Conservation (phyloP, 2,888 invertebrate genomes). For the Serripes groenlandicus region DNA sequence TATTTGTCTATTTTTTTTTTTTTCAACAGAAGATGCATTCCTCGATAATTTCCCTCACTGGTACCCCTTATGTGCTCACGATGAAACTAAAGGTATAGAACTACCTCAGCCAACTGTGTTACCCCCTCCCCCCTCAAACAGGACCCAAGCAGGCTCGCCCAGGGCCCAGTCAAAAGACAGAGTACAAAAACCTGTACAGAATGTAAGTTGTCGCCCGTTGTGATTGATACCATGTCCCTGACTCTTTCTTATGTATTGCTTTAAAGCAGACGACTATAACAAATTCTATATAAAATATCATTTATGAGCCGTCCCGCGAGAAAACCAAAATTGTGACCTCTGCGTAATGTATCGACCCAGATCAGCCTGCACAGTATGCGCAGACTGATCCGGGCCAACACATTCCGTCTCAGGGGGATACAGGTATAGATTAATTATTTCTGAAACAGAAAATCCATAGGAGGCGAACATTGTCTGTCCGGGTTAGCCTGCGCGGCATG, state of each 20-base stretch:
- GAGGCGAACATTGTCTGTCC: no score
- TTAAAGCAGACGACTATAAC: no score
- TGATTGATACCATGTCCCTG: not conserved
- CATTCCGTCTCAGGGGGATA: no score
- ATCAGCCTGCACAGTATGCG: no score
- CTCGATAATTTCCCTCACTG: constrained; percentile 88
- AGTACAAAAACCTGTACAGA: constrained; percentile 35
- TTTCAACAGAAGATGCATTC: constrained; percentile 86
- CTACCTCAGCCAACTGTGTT: constrained; percentile 80
- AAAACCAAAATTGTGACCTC: no score
- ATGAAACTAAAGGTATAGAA: constrained; percentile 79
- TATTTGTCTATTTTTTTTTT: not conserved
- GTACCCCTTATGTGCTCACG: constrained; percentile 87
- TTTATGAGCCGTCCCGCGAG: no score
- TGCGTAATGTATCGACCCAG: no score
- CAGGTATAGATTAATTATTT: no score
- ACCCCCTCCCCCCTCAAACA: constrained; percentile 65
- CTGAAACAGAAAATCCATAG: no score
- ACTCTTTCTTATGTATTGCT: not conserved
- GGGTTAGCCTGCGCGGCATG: no score
- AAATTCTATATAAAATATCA: no score
- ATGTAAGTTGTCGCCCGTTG: constrained; percentile 17
- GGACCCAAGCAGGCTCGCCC: constrained; percentile 38
- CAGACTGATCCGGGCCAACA: no score
- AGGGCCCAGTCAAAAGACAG: constrained; percentile 46